Evolutionary conservation across 1,140 invertebrate species (phyloP).

Genomic region (Mamestra configurata): DNA sequence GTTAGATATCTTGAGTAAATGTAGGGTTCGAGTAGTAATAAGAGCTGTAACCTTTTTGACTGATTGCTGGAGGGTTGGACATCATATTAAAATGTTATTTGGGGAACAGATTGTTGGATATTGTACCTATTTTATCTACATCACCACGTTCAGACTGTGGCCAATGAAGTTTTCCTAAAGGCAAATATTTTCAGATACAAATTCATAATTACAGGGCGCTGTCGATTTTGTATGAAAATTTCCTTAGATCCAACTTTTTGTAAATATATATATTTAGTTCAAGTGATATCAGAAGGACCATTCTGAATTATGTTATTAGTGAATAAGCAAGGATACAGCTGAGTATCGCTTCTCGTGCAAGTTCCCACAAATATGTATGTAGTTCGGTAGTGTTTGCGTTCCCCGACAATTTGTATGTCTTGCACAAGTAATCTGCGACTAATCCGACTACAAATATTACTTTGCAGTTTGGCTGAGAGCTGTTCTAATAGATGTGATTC

Average conservation of each 20-base stretch:
- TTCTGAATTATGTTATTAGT: not conserved
- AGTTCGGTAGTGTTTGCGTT: not conserved
- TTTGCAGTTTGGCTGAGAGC: not conserved
- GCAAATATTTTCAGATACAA: not conserved
- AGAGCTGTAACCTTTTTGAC: not conserved
- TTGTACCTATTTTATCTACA: slow-evolving; percentile 4
- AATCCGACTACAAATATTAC: not conserved
- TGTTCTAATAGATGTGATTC: not conserved
- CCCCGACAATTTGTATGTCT: not conserved
- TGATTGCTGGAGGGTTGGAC: slow-evolving; percentile 8
- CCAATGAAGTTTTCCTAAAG: not conserved
- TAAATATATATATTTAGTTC: not conserved
- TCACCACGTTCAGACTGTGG: not conserved
- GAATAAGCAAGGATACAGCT: not conserved
- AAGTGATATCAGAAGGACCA: not conserved
- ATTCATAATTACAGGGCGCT: not conserved
- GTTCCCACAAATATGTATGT: not conserved
- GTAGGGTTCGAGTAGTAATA: slow-evolving; percentile 9
- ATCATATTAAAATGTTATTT: slow-evolving; percentile 8
- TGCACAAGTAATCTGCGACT: not conserved
- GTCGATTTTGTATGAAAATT: not conserved
- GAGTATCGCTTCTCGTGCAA: not conserved
- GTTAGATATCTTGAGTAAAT: slow-evolving; percentile 1
- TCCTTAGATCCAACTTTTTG: not conserved
- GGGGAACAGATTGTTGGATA: not conserved